Evolutionary conservation across 64 coral and sea anemone species (phyloP), one percentile per base, ranked within the genome.

Genomic region (Montipora foliosa): DNA sequence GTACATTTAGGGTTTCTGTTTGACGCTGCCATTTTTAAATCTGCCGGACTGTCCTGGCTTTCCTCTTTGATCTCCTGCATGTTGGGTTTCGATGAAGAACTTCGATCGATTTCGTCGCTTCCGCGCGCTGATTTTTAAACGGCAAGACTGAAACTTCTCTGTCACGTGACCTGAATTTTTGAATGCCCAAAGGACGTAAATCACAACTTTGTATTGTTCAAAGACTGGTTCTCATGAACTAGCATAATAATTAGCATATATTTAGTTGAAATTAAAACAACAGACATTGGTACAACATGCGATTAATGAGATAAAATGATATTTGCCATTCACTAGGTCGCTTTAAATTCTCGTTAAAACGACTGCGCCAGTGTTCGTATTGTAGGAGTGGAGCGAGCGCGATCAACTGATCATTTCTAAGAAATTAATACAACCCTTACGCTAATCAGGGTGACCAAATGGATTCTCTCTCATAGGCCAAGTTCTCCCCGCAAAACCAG

Each of bases 1-100:
- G 94, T 94, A 14, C 97, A 98, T 71, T 98, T 98, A 8, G 97
- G 97, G 61, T 84, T 95, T 25, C 97, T 76, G 57, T 91, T 92
- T 50, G 93, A 84, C 46, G 44, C 66, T 8, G 62, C 12, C 82
- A 50, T 4, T 51, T 86, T 86, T 45, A 86, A 10, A 51, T 86
- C 82, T 6, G 46, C 44, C 12, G 66, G 17, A 37, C 66, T 82
- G 1, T 82, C 79, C 25, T 86, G 13, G 3, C 6, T 45, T 78
- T 86, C 82, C 9, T 86, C 82, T 16, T 86, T 86, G n/a, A 86
- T 50, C 62, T 86, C 82, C 37, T 86, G 82, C 20, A 50, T 66
- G 8, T 86, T 49, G 1, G 37, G 37, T 64, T 49, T 44, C 82
- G 25, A 19, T 17, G 15, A 21, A 21, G 47, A 66, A 24, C 82